Evolutionary conservation across 2,888 invertebrate species (phyloP), one percentile per base, ranked within the genome.

Genomic region (Platypus cylindrus): DNA sequence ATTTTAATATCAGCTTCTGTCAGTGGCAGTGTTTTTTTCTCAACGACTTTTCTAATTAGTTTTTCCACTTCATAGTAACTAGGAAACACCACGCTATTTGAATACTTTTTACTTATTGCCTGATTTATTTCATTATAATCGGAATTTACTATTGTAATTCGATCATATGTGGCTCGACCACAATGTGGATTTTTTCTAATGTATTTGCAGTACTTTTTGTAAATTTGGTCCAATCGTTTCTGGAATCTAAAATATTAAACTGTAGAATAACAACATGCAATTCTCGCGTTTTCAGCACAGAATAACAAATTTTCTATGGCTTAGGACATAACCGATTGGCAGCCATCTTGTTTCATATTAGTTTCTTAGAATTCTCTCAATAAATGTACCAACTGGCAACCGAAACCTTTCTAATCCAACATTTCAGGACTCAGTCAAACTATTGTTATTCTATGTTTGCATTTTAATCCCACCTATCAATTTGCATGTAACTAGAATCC

Each of bases 401-500:
- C n/a, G n/a, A n/a, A n/a, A n/a, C n/a, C n/a, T n/a, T n/a, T n/a
- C n/a, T n/a, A n/a, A n/a, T n/a, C n/a, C n/a, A n/a, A n/a, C n/a
- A n/a, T n/a, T n/a, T n/a, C n/a, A n/a, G n/a, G n/a, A n/a, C n/a
- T n/a, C n/a, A n/a, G n/a, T n/a, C n/a, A n/a, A n/a, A n/a, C n/a
- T n/a, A n/a, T n/a, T n/a, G n/a, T n/a, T n/a, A n/a, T n/a, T n/a
- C n/a, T n/a, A n/a, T n/a, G n/a, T n/a, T n/a, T n/a, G n/a, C n/a
- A n/a, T n/a, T n/a, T n/a, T n/a, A n/a, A n/a, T 17, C 26, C 27
- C 65, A 76, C 62, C 69, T 70, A 45, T 80, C 78, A 41, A 76
- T 69, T 45, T 78, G 67, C 24, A 85, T 62, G 59, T 80, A 86
- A 17, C 71, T 64, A 2, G 84, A 83, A 54, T 80, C 70, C 17